Conservation (phyloP, 2,797 vertebrate species). For the Hoplostethus mediterraneus region DNA sequence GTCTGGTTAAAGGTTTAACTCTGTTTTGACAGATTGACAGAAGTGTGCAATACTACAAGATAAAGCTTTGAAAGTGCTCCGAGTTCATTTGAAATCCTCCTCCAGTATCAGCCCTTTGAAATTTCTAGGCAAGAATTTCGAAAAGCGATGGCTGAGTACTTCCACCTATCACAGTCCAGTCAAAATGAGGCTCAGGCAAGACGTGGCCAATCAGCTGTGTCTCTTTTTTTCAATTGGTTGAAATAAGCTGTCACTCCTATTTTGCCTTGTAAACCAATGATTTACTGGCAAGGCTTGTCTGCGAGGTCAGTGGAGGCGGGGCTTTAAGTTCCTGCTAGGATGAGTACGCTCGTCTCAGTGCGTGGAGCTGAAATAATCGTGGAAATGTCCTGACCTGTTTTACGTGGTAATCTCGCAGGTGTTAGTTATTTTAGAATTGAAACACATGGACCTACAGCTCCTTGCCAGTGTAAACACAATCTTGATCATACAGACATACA, state of each 20-base stretch:
- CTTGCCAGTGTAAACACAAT: slow-evolving; percentile 69
- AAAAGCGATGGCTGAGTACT: no score
- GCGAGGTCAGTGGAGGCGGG: no score
- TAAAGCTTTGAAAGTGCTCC: slow-evolving; percentile 39
- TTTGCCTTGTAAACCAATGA: no score
- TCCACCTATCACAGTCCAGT: no score
- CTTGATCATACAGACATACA: slow-evolving; percentile 56
- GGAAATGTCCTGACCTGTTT: slow-evolving; percentile 13
- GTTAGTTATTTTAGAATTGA: slow-evolving; percentile 8
- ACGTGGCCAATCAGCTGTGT: no score
- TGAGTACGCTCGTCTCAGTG: neutral
- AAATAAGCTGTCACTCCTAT: no score
- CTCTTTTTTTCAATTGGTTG: neutral
- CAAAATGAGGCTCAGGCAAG: no score
- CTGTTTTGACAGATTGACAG: neutral
- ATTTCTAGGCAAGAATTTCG: no score
- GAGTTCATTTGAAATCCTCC: no score
- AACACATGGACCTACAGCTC: slow-evolving; percentile 45
- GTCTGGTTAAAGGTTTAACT: neutral
- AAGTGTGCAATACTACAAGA: neutral
- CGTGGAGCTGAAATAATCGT: slow-evolving; percentile 3
- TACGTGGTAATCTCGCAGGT: slow-evolving; percentile 24
- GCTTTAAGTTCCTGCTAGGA: slow-evolving; percentile 27
- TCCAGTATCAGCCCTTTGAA: no score
- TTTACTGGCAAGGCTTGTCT: no score